Evolutionary conservation across 1,140 invertebrate genomes (phyloP), one percentile per base, ranked within the genome.

Genomic region (Formica selysi): DNA sequence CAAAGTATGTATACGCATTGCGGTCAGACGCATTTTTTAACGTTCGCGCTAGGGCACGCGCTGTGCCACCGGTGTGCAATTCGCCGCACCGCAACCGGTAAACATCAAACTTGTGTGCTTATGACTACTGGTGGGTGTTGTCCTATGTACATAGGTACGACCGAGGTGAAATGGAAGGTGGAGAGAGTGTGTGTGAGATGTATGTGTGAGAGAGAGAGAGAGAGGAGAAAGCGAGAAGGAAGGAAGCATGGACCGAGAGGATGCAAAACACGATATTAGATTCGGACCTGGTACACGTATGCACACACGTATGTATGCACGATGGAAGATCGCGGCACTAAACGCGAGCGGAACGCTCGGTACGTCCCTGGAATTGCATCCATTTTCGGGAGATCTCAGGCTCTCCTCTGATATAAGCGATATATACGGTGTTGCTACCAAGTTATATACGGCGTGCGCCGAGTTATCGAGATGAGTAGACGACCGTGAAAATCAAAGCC

Each of bases 291-390:
- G 76, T 36, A 61, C 38, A 62, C 68, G 73, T 79, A 89, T 85
- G 80, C 88, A 80, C 62, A 76, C 22, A 76, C 51, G 57, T 81
- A 86, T 62, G 71, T 83, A 87, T 76, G 36, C n/a, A 87, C 41
- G 86, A 38, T 26, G 81, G 88, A 90, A 90, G 89, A 90, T 86
- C 89, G 73, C 86, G 71, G 78, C 32, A 64, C 71, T 90, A 90
- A 90, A 79, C 71, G 89, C 89, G 86, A 61, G 59, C 71, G 89
- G 89, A 90, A 90, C 89, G 89, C 86, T 83, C 71, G 86, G 89
- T 90, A 90, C 89, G 89, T 84, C 81, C 76, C 64, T 90, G 89
- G 89, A 90, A 90, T 90, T 90, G 89, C 89, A 90, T 87, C 89
- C 71, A 90, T 90, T 90, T 90, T 90, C 89, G 76, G 85, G 81